Evolutionary conservation across 2,888 invertebrate genomes (phyloP), one percentile per base, ranked within the genome.

Genomic region (Listrodromus nycthemerus): DNA sequence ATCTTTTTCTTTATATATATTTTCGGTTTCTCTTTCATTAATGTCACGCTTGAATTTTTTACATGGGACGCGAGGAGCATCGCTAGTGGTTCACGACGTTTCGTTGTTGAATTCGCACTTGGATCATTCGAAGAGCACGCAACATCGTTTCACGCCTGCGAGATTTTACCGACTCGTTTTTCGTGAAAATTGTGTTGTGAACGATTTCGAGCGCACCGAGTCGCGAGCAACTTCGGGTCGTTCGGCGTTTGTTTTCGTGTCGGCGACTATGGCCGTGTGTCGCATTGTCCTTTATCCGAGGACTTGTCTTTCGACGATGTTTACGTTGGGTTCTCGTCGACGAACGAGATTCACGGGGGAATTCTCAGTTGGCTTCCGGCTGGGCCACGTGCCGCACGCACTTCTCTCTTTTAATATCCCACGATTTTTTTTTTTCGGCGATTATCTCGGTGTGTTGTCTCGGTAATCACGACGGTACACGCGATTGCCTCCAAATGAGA

Each of bases 311-410:
- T 50, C 50, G 8, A 10, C n/a, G 24, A 71, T 71, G 79, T 80
- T 71, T 80, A 80, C 73, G 52, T 71, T 37, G 30, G 52, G 2
- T 45, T 55, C 55, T 55, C 73, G 48, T 61, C 70, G 61, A 24
- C 55, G 55, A 55, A 45, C 30, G 63, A 63, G 30, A 45, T 65
- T 52, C 70, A 50, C 55, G 52, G 33, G 16, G 24, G 67, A 27
- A 10, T 61, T 48, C 50, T 76, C 75, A 84, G 84, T 83, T 74
- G 73, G 63, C 50, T 79, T 80, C 77, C 74, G 76, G 77, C 77
- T 27, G 55, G 69, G 66, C 37, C 77, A 70, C 76, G 73, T 48
- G 83, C 50, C 69, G 70, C 74, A 77, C 70, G 77, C 61, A 76
- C 27, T 79, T 21, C 63, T 30, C 37, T 65, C 24, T 75, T 83